A percentile compares a stretch with the other conserved stretches of the same genome.
phyloP scores from a whole-genome alignment of 2,888 invertebrate genomes.

The Apamea sordens region DNA sequence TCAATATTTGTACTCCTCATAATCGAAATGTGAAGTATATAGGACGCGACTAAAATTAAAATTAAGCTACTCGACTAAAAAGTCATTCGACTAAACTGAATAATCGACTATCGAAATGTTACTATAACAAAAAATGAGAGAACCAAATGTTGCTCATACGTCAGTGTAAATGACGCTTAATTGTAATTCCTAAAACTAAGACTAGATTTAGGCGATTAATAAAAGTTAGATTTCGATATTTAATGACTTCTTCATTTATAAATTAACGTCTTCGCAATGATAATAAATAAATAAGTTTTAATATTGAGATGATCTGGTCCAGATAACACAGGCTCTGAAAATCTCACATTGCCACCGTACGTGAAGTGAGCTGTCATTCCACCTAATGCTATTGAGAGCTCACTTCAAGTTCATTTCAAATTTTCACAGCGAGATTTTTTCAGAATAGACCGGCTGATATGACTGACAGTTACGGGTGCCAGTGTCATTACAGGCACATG shows the following conservation, averaged over 20 bases:
- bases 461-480: too few species aligned
- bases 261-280: conserved; percentile 62
- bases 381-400: too few species aligned
- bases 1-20: conserved; percentile 30
- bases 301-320: conserved; percentile 57
- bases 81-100: conserved; percentile 55
- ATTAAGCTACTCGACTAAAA: conserved; percentile 52
- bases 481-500: too few species aligned
- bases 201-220: conserved; percentile 58
- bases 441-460: too few species aligned
- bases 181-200: conserved; percentile 61
- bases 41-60: conserved; percentile 40
- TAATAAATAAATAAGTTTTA: conserved; percentile 63
- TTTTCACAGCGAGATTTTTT: too few species aligned
- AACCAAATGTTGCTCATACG: conserved; percentile 72
- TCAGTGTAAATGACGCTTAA: conserved; percentile 61
- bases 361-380: too few species aligned
- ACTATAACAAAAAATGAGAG: conserved; percentile 66
- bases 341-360: neutral
- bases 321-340: conserved; percentile 54
- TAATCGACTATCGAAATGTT: conserved; percentile 61
- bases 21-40: conserved; percentile 26
- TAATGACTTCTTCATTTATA: conserved; percentile 58
- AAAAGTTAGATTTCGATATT: conserved; percentile 60
- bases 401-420: too few species aligned